phyloP scores from a whole-genome alignment of 2,113 vertebrate genomes.

The Pelobates fuscus region DNA sequence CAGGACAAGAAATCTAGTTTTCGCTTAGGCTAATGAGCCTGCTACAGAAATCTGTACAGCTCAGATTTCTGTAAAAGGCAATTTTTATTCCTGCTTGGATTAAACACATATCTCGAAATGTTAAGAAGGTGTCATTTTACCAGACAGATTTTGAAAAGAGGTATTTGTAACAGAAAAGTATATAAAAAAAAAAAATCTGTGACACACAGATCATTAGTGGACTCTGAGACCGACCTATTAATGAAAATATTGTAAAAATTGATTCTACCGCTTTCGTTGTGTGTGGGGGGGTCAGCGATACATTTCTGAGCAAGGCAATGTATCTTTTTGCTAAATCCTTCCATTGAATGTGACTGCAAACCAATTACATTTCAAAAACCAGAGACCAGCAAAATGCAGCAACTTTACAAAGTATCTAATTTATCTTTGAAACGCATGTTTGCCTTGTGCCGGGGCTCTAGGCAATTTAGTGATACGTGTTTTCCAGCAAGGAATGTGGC shows the following conservation, averaged over 20 bases:
- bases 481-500: slow-evolving; percentile 39
- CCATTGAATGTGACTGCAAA: slow-evolving; percentile 47
- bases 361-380: slow-evolving; percentile 51
- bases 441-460: slow-evolving; percentile 41
- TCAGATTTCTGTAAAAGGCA: not conserved
- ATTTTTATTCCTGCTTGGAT: slow-evolving; percentile 18
- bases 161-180: slow-evolving; percentile 2
- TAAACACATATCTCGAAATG: slow-evolving; percentile 18
- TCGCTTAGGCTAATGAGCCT: not conserved
- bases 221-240: slow-evolving; percentile 12
- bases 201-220: slow-evolving; percentile 33
- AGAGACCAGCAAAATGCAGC: slow-evolving; percentile 48
- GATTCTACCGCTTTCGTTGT: slow-evolving; percentile 19
- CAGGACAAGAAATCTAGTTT: not conserved
- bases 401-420: slow-evolving; percentile 45
- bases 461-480: slow-evolving; percentile 44
- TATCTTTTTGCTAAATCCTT: slow-evolving; percentile 43
- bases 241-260: slow-evolving; percentile 37
- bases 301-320: slow-evolving; percentile 24
- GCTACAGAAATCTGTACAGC: slow-evolving; percentile 1
- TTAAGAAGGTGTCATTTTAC: slow-evolving; percentile 13
- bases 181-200: not conserved
- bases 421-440: slow-evolving; percentile 50
- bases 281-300: slow-evolving; percentile 17
- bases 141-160: slow-evolving; percentile 3